phyloP scores from a whole-genome alignment of 2,113 vertebrate genomes.

The Willisornis vidua region DNA sequence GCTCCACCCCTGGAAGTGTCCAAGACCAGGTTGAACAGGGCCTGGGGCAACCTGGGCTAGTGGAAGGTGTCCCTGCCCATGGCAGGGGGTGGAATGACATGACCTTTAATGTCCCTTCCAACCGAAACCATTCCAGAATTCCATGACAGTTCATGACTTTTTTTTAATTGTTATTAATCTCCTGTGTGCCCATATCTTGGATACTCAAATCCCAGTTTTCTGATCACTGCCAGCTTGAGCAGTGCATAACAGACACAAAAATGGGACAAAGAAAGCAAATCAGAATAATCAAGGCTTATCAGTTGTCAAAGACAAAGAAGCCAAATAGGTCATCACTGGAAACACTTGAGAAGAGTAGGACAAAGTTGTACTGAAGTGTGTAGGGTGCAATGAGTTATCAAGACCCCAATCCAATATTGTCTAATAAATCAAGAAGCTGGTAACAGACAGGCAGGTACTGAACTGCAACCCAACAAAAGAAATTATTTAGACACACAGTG shows the following conservation, averaged over 20 bases:
- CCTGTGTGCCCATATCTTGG: rapidly evolving
- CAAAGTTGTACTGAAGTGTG: rapidly evolving
- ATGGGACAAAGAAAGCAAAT: neutral
- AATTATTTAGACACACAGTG: neutral
- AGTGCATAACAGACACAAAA: rapidly evolving
- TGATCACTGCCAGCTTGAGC: neutral
- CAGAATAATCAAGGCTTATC: neutral
- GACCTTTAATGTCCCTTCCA: neutral
- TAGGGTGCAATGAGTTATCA: rapidly evolving
- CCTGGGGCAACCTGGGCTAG: rapidly evolving
- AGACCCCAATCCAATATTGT: rapidly evolving
- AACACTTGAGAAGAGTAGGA: neutral
- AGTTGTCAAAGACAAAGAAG: neutral
- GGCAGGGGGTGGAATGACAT: rapidly evolving
- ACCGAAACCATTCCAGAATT: rapidly evolving
- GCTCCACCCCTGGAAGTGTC: rapidly evolving
- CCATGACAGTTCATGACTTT: neutral
- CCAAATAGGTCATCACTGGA: rapidly evolving
- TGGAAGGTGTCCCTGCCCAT: neutral
- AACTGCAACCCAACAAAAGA: neutral
- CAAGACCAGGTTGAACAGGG: rapidly evolving
- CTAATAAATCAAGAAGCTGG: neutral
- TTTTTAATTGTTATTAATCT: neutral
- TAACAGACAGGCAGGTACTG: neutral
- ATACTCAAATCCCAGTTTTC: neutral